Percentiles rank a stretch among this genome's conserved stretches.
Evolutionary conservation across 1,140 invertebrate genomes (phyloP).

Genomic region (Drosophila ironensis): DNA sequence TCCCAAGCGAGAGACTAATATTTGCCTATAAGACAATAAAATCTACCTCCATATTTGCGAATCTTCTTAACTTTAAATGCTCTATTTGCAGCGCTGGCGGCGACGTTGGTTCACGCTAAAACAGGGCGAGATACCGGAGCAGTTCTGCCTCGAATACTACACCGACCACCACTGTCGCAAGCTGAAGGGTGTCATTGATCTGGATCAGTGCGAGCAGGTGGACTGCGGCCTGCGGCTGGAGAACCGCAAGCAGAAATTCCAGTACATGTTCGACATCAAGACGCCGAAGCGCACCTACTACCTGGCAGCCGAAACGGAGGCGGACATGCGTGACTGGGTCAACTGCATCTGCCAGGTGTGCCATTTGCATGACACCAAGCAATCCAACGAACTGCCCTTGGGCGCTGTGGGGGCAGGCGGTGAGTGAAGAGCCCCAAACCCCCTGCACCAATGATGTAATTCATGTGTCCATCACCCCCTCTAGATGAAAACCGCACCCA

Average conservation of each 20-base stretch:
- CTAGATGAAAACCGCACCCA: slow-evolving; percentile 73
- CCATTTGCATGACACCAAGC: slow-evolving; percentile 87
- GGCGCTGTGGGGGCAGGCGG: slow-evolving; percentile 40
- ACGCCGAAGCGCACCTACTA: slow-evolving; percentile 95
- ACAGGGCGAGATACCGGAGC: slow-evolving; percentile 94
- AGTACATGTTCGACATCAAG: slow-evolving; percentile 93
- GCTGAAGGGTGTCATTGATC: slow-evolving; percentile 94
- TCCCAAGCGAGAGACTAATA: background rate
- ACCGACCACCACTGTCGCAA: slow-evolving; percentile 92
- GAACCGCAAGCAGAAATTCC: slow-evolving; percentile 90
- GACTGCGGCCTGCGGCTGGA: slow-evolving; percentile 93
- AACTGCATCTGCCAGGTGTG: slow-evolving; percentile 96
- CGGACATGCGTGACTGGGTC: slow-evolving; percentile 97
- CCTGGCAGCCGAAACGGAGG: slow-evolving; percentile 93
- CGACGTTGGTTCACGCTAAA: slow-evolving; percentile 95
- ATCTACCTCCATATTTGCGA: no score
- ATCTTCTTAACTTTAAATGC: slow-evolving; percentile 38
- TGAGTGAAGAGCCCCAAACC: slow-evolving; percentile 24
- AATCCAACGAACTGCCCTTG: slow-evolving; percentile 65
- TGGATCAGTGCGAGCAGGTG: slow-evolving; percentile 97
- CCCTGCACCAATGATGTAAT: background rate
- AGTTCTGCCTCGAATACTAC: slow-evolving; percentile 97
- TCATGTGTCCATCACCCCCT: background rate
- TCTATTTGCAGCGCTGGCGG: slow-evolving; percentile 92
- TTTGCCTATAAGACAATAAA: no score